Evolutionary conservation across 2,797 vertebrate genomes (phyloP), one percentile per base, ranked within the genome.

Genomic region (Brachyalestes nurse): DNA sequence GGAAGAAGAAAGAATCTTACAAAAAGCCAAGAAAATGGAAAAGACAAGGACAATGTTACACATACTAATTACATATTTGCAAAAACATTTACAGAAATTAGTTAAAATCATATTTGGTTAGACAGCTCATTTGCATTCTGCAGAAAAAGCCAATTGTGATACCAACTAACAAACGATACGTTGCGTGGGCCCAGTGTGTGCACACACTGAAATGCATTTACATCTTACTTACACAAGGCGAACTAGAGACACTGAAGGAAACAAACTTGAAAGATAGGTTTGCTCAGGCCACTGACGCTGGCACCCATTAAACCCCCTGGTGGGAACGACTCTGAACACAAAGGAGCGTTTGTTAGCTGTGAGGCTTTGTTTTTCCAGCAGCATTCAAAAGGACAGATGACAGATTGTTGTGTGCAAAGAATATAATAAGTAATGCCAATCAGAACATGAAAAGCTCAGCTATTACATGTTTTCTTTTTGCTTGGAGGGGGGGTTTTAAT

Each of bases 331-430:
- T 40, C 16, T n/a, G 9, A 80, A 53, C 67, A 80, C 84, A 83
- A 75, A 78, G 82, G 57, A 61, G 81, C 71, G 16, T 75, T 83
- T 85, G 84, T 80, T 75, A 66, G 60, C 51, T 45, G 42, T 2
- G 4, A 73, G 47, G n/a, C 55, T 21, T 51, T 70, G 23, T 72
- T 65, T 64, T 62, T 23, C 14, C 25, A 28, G n/a, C 64, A 38
- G 12, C 23, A 16, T 34, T 60, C 28, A 49, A 77, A 70, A 73
- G 25, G 28, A 85, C 47, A 83, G 71, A n/a, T 72, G 42, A 55
- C 23, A 69, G 81, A 71, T 72, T 67, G 72, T 28, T 76, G 61
- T 45, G 58, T 7, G 53, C 53, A 83, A 51, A 71, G 34, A 40
- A 78, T 64, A 78, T 14, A 61, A 75, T 65, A 82, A 72, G 62